A percentile compares a stretch with the other conserved stretches of the same genome.
Evolutionary conservation across 2,113 vertebrate genomes (phyloP).

Genomic region (Microtus oregoni): DNA sequence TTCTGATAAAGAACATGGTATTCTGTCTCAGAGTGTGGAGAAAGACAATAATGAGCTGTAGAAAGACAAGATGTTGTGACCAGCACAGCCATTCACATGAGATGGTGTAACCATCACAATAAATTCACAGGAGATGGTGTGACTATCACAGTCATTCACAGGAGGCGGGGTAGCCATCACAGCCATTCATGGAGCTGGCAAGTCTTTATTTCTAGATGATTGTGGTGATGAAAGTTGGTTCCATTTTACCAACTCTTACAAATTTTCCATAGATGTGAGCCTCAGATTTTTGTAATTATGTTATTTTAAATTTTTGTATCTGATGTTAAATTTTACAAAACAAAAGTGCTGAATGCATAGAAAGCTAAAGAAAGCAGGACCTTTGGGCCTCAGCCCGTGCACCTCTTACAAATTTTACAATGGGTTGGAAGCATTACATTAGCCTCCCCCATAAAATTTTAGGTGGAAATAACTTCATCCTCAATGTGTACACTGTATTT

Average conservation of each 20-base stretch:
- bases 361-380: not conserved
- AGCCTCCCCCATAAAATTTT: not conserved
- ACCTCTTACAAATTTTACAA: not conserved
- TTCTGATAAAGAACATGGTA: not conserved
- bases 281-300: not conserved
- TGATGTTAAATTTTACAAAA: not conserved
- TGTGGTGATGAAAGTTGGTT: not conserved
- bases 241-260: not conserved
- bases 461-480: not conserved
- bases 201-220: not conserved
- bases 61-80: not conserved
- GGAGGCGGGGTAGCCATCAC: too few species aligned
- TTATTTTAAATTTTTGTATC: not conserved
- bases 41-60: not conserved
- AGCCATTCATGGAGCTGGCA: too few species aligned
- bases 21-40: not conserved
- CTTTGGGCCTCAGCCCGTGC: not conserved
- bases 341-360: not conserved
- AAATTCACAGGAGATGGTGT: too few species aligned
- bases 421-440: not conserved
- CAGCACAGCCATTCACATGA: not conserved
- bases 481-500: not conserved
- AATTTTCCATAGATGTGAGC: not conserved
- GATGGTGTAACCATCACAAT: too few species aligned
- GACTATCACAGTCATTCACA: not conserved